A percentile compares a stretch with the other conserved stretches of the same genome.
Conservation (phyloP, 1,140 invertebrate genomes). For the Pantala flavescens region DNA sequence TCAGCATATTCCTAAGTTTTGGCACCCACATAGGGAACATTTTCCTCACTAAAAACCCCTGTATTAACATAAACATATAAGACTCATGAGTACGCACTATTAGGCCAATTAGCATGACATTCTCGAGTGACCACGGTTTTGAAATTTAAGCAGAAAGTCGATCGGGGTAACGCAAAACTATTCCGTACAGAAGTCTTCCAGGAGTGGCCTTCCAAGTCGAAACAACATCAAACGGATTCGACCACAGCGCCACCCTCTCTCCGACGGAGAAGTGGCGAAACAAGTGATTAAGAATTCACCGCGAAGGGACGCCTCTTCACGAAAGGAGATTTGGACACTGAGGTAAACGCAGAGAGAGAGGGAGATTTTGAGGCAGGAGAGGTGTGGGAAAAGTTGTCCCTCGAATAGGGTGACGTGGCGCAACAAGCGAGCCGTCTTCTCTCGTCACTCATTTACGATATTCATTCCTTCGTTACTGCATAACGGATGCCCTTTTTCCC, state of each 20-base stretch:
- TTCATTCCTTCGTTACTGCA: not conserved
- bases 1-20: too few species aligned
- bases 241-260: not conserved
- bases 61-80: too few species aligned
- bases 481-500: not conserved
- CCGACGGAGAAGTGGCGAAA: not conserved
- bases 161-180: too few species aligned
- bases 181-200: not conserved
- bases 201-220: not conserved
- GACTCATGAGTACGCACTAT: too few species aligned
- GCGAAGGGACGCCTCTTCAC: not conserved
- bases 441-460: not conserved
- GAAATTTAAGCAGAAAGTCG: too few species aligned
- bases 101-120: too few species aligned
- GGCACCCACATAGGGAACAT: too few species aligned
- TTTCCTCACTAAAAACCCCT: too few species aligned
- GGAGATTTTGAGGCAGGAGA: not conserved
- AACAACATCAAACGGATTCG: not conserved
- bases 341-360: not conserved
- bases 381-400: constrained; percentile 1
- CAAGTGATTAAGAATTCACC: not conserved
- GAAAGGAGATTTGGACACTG: not conserved
- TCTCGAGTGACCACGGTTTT: too few species aligned
- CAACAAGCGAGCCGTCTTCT: not conserved
- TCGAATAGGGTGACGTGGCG: not conserved